Evolutionary conservation across 2,888 invertebrate species (phyloP), one percentile per base, ranked within the genome.

Genomic region (Ennomos quercinarius): DNA sequence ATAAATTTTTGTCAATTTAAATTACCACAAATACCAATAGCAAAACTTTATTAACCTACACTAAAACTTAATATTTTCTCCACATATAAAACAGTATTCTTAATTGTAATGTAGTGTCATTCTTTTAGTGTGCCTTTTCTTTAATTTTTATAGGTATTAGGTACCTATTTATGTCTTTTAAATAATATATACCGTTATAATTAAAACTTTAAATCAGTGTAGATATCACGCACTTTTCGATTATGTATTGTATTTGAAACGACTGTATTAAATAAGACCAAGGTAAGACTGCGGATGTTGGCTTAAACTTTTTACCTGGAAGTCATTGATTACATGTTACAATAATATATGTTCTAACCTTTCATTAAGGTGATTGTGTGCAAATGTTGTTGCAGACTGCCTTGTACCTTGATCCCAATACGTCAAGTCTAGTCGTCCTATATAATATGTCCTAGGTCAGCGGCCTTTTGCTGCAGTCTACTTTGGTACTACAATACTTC

Each of bases 381-480:
- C 51, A 62, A 68, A 70, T 64, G 61, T 53, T 54, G 17, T n/a
- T 47, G 38, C 49, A 57, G 52, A 50, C 44, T 41, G 53, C 63
- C 67, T 71, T 62, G 60, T 67, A 63, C 76, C 77, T 76, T 77
- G 77, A 76, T 75, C 75, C 57, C 51, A 68, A 72, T 75, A 65
- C 57, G 55, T 61, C 61, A 57, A 64, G 65, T 62, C 46, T 57
- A 51, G 60, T 51, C 47, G 61, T 60, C 56, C 58, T 65, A 62
- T 27, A 27, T 27, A 27, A 27, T 27, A 27, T 49, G 57, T 56
- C 63, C 66, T 73, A 72, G 70, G 62, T 53, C 66, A 61, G 41
- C 55, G 54, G 58, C 58, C 57, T 56, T 39, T 54, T 11, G 44
- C 42, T 27, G 2, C 61, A 55, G 42, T 17, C 44, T 43, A 44